Evolutionary conservation across 2,113 vertebrate genomes (phyloP), one percentile per base, ranked within the genome.

Genomic region (Dasypus novemcinctus): DNA sequence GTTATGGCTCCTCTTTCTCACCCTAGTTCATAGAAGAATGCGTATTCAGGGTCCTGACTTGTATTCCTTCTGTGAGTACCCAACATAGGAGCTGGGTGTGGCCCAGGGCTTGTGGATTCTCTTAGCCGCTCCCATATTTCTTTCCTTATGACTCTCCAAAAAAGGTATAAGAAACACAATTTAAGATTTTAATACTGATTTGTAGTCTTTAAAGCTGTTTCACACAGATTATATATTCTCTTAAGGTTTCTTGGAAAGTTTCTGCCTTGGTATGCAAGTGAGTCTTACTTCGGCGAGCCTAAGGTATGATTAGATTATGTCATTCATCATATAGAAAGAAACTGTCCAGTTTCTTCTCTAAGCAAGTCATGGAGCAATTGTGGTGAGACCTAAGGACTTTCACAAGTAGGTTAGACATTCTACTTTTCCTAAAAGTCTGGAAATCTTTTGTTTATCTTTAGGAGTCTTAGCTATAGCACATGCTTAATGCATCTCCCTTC

Each of bases 321-420:
- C 23, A 4, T 86, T 78, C 49, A 87, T 63, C 46, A 81, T 66
- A 15, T 85, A 93, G 59, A 29, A 89, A 91, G 79, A 71, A 87
- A 49, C 23, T 57, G 69, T 68, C 18, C 10, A 61, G 57, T 87
- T 68, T 87, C 27, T 52, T 95, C 91, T 87, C 76, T 92, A 57
- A 90, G 71, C 27, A 93, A 68, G 57, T 64, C 57, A 57, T 63
- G 33, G 43, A 86, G 57, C 90, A 86, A 92, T 91, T 82, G 64
- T 76, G 38, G 43, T 46, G 72, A 93, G 80, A 10, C 1, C 29
- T 88, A 79, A 80, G 41, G 69, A 63, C 31, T 43, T 76, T 93
- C 85, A 8, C 54, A 93, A 95, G 68, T 71, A 33, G 4, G 46
- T 86, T 68, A 27, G 43, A 64, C 36, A 33, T 57, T 66, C 11